Evolutionary conservation across 2,888 invertebrate species (phyloP).

Genomic region (Cataglyphis albicans): DNA sequence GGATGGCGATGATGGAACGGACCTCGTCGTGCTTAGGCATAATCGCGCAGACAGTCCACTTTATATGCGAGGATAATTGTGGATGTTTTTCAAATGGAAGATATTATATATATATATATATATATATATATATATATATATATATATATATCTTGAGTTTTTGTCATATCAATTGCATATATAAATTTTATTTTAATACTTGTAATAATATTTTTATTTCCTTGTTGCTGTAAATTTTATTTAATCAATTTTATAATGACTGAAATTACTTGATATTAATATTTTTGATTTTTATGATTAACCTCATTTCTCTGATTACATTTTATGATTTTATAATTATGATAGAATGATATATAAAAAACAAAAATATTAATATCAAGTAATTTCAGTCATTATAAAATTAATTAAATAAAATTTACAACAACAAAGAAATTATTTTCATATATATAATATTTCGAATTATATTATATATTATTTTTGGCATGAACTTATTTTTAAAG

Average conservation of each 20-base stretch:
- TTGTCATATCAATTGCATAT: not conserved
- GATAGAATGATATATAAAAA: too few relatives aligned
- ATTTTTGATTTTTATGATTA: too few relatives aligned
- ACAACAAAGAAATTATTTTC: too few relatives aligned
- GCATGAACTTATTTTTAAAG: not conserved
- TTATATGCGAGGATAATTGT: slow-evolving; percentile 22
- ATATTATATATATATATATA: not conserved
- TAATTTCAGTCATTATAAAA: too few relatives aligned
- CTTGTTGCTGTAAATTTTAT: not conserved
- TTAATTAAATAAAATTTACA: too few relatives aligned
- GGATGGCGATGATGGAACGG: slow-evolving; percentile 23
- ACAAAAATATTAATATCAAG: too few relatives aligned
- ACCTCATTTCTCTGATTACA: too few relatives aligned
- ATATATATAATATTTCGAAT: not conserved
- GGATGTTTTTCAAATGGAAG: slow-evolving; percentile 9
- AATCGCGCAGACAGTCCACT: slow-evolving; percentile 39
- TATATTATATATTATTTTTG: not conserved
- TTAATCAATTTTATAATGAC: not conserved
- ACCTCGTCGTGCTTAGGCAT: not conserved
- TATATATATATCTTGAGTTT: not conserved
- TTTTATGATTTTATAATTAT: too few relatives aligned
- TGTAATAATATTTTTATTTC: not conserved
- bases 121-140: not conserved
- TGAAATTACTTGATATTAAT: too few relatives aligned
- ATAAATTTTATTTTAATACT: not conserved